These are phyloP conservation scores for Aphidius colemani DNA, from an alignment of 2,888 invertebrate species.

Conservation along the genomic window DNA sequence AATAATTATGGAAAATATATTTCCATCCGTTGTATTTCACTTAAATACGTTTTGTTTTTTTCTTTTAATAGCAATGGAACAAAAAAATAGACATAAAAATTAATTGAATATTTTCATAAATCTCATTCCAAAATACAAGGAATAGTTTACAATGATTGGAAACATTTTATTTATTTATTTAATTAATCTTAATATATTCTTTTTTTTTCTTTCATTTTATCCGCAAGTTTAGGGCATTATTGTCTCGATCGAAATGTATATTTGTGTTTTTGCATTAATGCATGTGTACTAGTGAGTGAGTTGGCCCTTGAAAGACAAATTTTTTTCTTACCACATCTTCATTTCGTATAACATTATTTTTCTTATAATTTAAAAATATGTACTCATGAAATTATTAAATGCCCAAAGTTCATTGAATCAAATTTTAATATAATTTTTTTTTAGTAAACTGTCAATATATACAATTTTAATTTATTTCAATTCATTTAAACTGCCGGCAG, in stretches of 20 bases:
- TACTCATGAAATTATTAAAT: constrained; percentile 25
- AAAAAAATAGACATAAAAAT: background rate
- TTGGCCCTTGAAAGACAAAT: too few relatives aligned
- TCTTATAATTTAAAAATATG: constrained; percentile 37
- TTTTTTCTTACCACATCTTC: too few relatives aligned
- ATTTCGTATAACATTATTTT: too few relatives aligned
- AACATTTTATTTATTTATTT: constrained; percentile 33
- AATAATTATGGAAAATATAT: too few relatives aligned
- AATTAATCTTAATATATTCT: constrained; percentile 21
- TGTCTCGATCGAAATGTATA: constrained; percentile 22
- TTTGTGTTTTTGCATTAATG: too few relatives aligned
- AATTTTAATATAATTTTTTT: background rate
- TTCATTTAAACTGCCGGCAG: too few relatives aligned
- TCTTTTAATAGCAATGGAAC: constrained; percentile 6
- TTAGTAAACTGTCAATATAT: too few relatives aligned
- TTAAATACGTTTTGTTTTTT: constrained; percentile 8
- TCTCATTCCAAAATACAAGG: constrained; percentile 32
- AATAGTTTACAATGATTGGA: constrained; percentile 40
- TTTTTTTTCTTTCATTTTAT: constrained; percentile 29
- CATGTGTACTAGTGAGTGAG: too few relatives aligned
- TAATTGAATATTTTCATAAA: constrained; percentile 14
- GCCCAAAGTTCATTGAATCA: background rate
- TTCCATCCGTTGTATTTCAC: constrained; percentile 17
- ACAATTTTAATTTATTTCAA: too few relatives aligned
- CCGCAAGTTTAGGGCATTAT: constrained; percentile 47